Evolutionary conservation across 2,797 vertebrate genomes (phyloP), one percentile per base, ranked within the genome.

Genomic region (Enteromius thamalakanensis): DNA sequence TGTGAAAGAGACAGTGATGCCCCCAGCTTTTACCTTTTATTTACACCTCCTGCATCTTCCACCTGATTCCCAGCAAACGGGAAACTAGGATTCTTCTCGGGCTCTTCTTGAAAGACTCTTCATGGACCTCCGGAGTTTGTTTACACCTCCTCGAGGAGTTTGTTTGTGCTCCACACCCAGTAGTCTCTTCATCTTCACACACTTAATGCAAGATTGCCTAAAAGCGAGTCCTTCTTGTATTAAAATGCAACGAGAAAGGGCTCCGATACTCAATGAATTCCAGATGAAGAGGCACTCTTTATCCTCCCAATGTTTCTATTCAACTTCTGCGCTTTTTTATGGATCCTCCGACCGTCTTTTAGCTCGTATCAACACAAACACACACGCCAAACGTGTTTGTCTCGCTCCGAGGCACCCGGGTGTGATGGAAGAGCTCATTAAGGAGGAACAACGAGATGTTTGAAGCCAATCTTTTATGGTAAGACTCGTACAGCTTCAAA

Each of bases 281-380:
- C 85, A 85, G 69, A 58, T 51, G 51, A 80, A 82, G 71, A 47
- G 69, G 40, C 51, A 17, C 53, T 81, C 71, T 81, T 75, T 51
- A 75, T 81, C 40, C 72, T 42, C 76, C 69, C 26, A 71, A 62
- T 51, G 51, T 72, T 70, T 70, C 60, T 64, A n/a, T 40, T 26
- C 10, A 42, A 55, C 17, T 26, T 71, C 34, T 51, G 7, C 15
- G 3, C 17, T 80, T 19, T 82, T 62, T 65, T 68, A 77, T 26
- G 62, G 23, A 79, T 81, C 85, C 42, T 65, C 21, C 64, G 1
- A 49, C 29, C 29, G 21, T 26, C 21, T 69, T 69, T 83, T 83
- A 74, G 89, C 84, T 86, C 76, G 72, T 17, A 75, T 81, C 87
- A 85, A 83, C 87, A 89, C 68, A 80, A 55, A 81, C 58, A 79